These are phyloP conservation scores for Leuciscus waleckii DNA, from an alignment of 2,797 vertebrate genomes.

Conservation along the genomic window DNA sequence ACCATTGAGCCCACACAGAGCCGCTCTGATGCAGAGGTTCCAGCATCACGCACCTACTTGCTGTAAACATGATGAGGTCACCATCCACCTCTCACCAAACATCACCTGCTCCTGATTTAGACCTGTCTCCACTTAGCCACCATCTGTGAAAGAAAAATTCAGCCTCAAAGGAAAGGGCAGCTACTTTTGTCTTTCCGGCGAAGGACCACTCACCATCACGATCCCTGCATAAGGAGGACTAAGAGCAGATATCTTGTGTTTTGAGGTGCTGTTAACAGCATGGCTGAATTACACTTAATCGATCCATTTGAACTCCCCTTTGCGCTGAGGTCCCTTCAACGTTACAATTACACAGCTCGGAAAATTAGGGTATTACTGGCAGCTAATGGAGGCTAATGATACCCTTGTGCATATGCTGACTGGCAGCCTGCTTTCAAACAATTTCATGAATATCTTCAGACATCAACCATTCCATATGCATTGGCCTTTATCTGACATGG, in stretches of 20 bases:
- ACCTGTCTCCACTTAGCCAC: conserved; percentile 1
- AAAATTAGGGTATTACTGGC: conserved; percentile 46
- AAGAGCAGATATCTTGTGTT: conserved; percentile 34
- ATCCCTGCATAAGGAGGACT: background rate
- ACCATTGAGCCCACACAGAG: conserved; percentile 18
- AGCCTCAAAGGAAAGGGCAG: background rate
- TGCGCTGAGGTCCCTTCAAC: conserved; percentile 31
- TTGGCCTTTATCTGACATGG: conserved; percentile 1
- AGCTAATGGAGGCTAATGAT: conserved; percentile 48
- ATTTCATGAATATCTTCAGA: conserved; percentile 34
- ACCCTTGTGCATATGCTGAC: conserved; percentile 16
- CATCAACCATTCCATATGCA: conserved; percentile 14
- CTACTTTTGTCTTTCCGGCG: background rate
- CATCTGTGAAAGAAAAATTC: conserved; percentile 25
- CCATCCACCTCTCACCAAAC: conserved; percentile 14
- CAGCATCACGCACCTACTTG: conserved; percentile 10
- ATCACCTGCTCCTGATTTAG: conserved; percentile 29
- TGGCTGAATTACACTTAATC: conserved; percentile 55
- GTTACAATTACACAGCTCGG: conserved; percentile 49
- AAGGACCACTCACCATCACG: conserved; percentile 1
- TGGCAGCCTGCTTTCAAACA: conserved; percentile 14
- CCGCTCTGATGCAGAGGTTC: conserved; percentile 3
- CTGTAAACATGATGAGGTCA: conserved; percentile 43
- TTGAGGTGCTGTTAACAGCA: conserved; percentile 40
- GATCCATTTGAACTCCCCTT: conserved; percentile 50